Evolutionary conservation across 2,113 vertebrate species (phyloP).

Genomic region (Strix aluco): DNA sequence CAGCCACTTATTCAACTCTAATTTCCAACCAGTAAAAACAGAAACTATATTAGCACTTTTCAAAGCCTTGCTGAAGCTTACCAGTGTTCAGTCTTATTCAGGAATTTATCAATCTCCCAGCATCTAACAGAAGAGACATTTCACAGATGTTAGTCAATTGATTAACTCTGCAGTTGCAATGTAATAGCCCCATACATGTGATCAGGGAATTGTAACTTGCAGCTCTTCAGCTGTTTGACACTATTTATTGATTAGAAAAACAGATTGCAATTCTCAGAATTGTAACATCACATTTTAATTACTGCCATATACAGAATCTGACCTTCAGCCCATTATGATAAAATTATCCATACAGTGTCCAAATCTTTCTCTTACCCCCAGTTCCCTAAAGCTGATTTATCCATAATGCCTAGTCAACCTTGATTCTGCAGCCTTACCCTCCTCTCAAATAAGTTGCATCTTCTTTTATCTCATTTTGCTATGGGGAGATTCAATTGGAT

Average conservation of each 20-base stretch:
- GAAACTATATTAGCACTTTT: neutral
- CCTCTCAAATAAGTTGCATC: neutral
- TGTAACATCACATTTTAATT: conserved; percentile 74
- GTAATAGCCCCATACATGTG: conserved; percentile 47
- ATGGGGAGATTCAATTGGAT: accelerated
- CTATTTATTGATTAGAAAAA: conserved; percentile 73
- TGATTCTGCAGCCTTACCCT: neutral
- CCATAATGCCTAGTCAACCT: neutral
- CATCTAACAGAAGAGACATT: conserved; percentile 17
- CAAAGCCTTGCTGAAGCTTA: neutral
- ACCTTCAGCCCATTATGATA: conserved; percentile 60
- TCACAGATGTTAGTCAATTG: conserved; percentile 68
- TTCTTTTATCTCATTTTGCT: neutral
- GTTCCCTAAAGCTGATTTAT: neutral
- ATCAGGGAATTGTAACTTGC: conserved; percentile 71
- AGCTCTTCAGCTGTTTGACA: conserved; percentile 67
- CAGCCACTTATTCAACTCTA: neutral
- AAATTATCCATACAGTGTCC: neutral
- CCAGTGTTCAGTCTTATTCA: neutral
- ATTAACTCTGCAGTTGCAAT: conserved; percentile 61
- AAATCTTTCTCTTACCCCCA: neutral
- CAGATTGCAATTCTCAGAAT: conserved; percentile 62
- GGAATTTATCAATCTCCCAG: neutral
- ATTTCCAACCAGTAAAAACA: neutral
- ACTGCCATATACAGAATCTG: conserved; percentile 42